These are phyloP conservation scores for Nesoenas mayeri DNA, from an alignment of 2,113 vertebrate genomes.

Conservation along the genomic window DNA sequence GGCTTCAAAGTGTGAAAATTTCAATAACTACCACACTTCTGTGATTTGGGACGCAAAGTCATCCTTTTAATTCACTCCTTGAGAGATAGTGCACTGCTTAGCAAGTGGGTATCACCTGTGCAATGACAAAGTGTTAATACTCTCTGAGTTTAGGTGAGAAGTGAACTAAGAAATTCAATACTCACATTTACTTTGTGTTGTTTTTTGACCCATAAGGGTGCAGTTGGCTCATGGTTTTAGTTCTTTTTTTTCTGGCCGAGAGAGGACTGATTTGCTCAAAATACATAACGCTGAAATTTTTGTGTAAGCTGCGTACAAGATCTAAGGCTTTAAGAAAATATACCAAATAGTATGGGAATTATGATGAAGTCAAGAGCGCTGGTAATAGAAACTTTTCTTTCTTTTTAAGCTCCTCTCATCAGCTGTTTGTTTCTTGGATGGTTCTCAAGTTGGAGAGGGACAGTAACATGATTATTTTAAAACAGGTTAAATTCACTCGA, in stretches of 20 bases:
- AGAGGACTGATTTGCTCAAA: neutral
- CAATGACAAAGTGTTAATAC: neutral
- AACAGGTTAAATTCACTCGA: neutral
- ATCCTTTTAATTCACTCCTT: constrained; percentile 32
- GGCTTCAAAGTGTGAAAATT: constrained; percentile 37
- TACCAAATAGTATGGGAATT: neutral
- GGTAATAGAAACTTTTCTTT: neutral
- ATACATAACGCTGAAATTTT: neutral
- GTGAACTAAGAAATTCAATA: neutral
- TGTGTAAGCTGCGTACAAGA: neutral
- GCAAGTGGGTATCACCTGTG: neutral
- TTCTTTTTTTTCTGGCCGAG: neutral
- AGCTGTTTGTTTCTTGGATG: neutral
- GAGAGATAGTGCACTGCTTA: neutral
- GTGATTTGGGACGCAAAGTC: neutral
- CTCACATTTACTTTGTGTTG: neutral
- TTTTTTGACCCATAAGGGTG: neutral
- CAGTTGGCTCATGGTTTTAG: neutral
- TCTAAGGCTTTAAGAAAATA: neutral
- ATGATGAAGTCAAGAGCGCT: neutral
- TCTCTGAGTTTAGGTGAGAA: constrained; percentile 10
- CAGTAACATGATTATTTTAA: neutral
- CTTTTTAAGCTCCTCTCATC: neutral
- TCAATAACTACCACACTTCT: constrained; percentile 23
- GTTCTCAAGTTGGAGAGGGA: neutral